A percentile compares a stretch with the other conserved stretches of the same genome.
These are phyloP conservation scores for Nomada ruficornis DNA, from an alignment of 2,888 invertebrate species.

Conservation along the genomic window DNA sequence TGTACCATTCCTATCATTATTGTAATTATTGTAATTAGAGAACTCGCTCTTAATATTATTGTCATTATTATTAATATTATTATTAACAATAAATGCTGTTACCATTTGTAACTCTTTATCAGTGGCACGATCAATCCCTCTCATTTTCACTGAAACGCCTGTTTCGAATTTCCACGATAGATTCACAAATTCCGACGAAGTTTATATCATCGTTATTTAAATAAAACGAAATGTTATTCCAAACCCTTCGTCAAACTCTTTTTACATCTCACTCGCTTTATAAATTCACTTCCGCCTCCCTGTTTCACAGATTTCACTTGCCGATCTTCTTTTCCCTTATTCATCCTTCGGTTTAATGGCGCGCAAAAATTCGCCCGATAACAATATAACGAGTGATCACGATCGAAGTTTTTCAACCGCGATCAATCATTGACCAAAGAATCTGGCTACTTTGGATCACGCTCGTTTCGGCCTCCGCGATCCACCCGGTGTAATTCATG, in stretches of 20 bases:
- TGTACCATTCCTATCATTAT: conserved; percentile 81
- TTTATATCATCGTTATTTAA: conserved; percentile 46
- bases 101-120: conserved; percentile 80
- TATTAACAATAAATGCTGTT: conserved; percentile 84
- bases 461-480: conserved; percentile 41
- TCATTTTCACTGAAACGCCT: not conserved
- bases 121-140: conserved; percentile 29
- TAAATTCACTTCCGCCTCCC: too few species aligned
- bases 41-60: conserved; percentile 81
- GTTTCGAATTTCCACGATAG: not conserved
- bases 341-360: too few species aligned
- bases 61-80: conserved; percentile 80
- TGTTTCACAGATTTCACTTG: too few species aligned
- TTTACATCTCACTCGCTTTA: not conserved
- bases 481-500: conserved; percentile 67
- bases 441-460: conserved; percentile 64
- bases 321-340: too few species aligned
- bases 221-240: conserved; percentile 46
- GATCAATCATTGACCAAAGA: conserved; percentile 68
- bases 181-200: not conserved
- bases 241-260: conserved; percentile 14
- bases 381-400: not conserved
- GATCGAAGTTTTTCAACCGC: conserved; percentile 26
- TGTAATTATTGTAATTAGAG: conserved; percentile 81
- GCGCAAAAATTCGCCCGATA: not conserved